Conservation (phyloP, 2,888 invertebrate species). For the Caenorhabditis sinica region DNA sequence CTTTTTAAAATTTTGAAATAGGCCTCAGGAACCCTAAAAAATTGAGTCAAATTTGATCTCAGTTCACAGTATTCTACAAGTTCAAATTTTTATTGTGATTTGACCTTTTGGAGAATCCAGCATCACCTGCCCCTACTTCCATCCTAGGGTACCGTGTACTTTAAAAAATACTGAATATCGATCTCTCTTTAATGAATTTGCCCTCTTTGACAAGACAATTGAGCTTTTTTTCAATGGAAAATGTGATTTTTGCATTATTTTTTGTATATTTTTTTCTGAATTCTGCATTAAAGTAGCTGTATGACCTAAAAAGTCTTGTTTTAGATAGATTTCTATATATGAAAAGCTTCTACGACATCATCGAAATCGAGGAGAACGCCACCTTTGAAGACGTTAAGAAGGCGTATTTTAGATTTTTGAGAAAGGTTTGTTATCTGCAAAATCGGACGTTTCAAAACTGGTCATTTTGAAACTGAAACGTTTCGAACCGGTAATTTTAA, state of each 20-base stretch:
- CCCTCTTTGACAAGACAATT: not conserved
- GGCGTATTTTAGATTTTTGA: slow-evolving; percentile 76
- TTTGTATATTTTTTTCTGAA: not conserved
- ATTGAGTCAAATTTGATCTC: no score
- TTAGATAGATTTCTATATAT: slow-evolving; percentile 58
- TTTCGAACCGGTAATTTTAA: no score
- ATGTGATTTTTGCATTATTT: slow-evolving; percentile 14
- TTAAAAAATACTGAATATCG: not conserved
- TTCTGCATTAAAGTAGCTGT: not conserved
- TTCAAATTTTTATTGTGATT: no score
- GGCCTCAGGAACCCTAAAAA: no score
- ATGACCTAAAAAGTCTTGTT: not conserved
- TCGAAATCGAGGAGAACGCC: slow-evolving; percentile 68
- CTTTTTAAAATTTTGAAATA: no score
- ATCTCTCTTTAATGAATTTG: not conserved
- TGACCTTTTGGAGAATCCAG: no score
- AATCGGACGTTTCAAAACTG: no score
- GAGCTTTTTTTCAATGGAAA: not conserved
- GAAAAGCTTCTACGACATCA: slow-evolving; percentile 80
- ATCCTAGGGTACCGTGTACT: no score
- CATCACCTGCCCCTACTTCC: no score
- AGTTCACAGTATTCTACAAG: no score
- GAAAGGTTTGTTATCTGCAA: slow-evolving; percentile 47
- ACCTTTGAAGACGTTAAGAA: slow-evolving; percentile 74
- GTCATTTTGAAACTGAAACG: no score